Evolutionary conservation across 2,888 invertebrate genomes (phyloP).

Genomic region (Thymelicus sylvestris): DNA sequence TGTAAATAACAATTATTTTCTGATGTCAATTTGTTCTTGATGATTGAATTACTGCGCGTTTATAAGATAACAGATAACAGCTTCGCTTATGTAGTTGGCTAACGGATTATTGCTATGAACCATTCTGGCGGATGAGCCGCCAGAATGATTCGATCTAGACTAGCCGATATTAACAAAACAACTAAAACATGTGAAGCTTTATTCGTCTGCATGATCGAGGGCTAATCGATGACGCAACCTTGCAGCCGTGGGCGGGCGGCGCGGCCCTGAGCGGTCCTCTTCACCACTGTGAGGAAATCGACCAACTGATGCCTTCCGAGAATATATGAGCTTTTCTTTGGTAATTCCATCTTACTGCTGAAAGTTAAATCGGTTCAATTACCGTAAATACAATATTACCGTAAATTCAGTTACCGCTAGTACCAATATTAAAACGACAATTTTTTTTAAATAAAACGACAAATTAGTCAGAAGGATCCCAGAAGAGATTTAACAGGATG

Average conservation of each 20-base stretch:
- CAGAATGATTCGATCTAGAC: too few species aligned
- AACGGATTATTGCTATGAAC: too few species aligned
- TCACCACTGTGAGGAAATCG: constrained; percentile 42
- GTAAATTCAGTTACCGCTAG: too few species aligned
- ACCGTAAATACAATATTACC: too few species aligned
- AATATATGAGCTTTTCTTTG: neutral
- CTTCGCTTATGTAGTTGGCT: too few species aligned
- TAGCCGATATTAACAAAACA: neutral
- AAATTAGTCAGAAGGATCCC: too few species aligned
- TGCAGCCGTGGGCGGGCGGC: constrained; percentile 39
- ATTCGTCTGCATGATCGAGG: constrained; percentile 24
- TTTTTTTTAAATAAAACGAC: too few species aligned
- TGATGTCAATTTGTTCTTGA: constrained; percentile 31
- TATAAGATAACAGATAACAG: neutral
- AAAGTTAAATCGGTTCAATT: too few species aligned
- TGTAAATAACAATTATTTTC: constrained; percentile 33
- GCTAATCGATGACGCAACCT: constrained; percentile 41
- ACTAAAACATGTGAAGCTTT: constrained; percentile 12
- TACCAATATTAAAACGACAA: too few species aligned
- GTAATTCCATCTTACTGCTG: neutral
- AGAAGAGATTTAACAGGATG: too few species aligned
- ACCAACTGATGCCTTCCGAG: constrained; percentile 2
- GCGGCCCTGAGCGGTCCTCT: constrained; percentile 40
- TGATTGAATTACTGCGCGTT: constrained; percentile 20
- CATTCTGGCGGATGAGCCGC: too few species aligned